These are phyloP conservation scores for Pterocles burchelli DNA, from an alignment of 2,113 vertebrate genomes.

Conservation along the genomic window DNA sequence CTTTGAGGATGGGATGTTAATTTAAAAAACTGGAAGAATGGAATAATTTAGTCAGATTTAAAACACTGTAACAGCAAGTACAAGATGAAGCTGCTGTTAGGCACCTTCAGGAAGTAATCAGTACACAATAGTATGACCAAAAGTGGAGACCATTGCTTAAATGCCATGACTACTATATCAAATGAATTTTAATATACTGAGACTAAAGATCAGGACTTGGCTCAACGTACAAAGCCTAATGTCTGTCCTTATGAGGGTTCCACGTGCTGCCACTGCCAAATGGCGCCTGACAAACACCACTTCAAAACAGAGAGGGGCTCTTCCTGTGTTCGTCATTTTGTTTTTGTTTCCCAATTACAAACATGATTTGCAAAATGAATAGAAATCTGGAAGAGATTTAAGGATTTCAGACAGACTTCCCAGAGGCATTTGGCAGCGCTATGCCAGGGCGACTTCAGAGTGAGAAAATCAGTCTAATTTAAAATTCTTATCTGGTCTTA, in stretches of 20 bases:
- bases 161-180: not conserved
- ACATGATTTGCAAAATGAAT: not conserved
- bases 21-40: not conserved
- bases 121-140: not conserved
- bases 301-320: not conserved
- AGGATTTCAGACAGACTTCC: not conserved
- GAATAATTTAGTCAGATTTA: not conserved
- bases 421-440: not conserved
- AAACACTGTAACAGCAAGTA: not conserved
- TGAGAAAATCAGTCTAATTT: not conserved
- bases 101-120: not conserved
- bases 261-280: not conserved
- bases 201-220: not conserved
- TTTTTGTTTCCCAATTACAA: not conserved
- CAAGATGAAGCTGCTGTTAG: not conserved
- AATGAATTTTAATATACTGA: not conserved
- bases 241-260: not conserved
- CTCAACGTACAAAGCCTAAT: rapidly evolving
- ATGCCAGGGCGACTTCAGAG: not conserved
- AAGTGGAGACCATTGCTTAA: not conserved
- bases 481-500: not conserved
- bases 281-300: not conserved
- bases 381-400: not conserved
- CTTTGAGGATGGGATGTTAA: not conserved
- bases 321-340: not conserved